These are phyloP conservation scores for Sterna hirundo DNA, from an alignment of 2,113 vertebrate genomes.

Conservation along the genomic window DNA sequence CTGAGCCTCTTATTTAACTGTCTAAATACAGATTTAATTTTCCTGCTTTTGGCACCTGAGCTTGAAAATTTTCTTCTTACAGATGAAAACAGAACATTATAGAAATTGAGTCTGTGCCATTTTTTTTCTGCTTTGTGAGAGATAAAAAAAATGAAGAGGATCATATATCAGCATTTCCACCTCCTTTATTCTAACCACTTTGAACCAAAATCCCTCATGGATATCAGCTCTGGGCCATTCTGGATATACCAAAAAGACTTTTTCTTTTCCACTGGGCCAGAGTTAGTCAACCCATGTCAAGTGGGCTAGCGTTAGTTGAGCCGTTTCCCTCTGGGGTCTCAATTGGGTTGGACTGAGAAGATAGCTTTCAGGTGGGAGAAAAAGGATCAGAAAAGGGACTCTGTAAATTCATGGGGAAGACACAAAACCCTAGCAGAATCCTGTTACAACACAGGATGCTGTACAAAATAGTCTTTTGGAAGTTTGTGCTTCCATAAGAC, in stretches of 20 bases:
- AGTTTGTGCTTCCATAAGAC: not conserved
- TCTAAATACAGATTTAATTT: slow-evolving; percentile 58
- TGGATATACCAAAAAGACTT: not conserved
- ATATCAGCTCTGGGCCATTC: not conserved
- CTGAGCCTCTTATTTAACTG: slow-evolving; percentile 45
- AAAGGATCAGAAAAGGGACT: not conserved
- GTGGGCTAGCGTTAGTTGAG: not conserved
- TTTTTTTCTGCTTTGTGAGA: not conserved
- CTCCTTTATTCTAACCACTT: not conserved
- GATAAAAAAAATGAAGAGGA: not conserved
- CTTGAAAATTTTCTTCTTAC: slow-evolving; percentile 44
- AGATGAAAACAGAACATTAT: slow-evolving; percentile 46
- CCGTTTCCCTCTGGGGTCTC: not conserved
- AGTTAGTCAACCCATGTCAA: not conserved
- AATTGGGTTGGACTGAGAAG: not conserved
- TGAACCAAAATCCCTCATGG: not conserved
- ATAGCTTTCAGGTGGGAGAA: not conserved
- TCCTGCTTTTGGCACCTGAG: slow-evolving; percentile 56
- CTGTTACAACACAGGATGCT: not conserved
- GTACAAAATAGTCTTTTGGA: not conserved
- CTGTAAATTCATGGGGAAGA: not conserved
- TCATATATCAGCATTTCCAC: not conserved
- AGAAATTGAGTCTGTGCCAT: slow-evolving; percentile 35
- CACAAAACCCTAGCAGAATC: not conserved
- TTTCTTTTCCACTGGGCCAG: not conserved